Conservation (phyloP, 2,113 vertebrate species). For the Oncorhynchus nerka region DNA sequence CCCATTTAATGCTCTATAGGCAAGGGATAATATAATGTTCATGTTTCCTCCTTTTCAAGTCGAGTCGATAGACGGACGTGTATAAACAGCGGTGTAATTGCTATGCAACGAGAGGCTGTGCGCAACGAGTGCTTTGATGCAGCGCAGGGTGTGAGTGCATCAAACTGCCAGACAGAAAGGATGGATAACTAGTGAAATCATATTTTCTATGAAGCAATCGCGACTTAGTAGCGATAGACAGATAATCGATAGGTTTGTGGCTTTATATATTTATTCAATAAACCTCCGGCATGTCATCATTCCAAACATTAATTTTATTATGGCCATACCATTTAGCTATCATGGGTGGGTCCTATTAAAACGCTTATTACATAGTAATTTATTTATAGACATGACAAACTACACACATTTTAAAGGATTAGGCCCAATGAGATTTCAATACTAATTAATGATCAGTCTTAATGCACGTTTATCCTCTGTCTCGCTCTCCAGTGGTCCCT, state of each 20-base stretch:
- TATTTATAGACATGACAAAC: too few species aligned
- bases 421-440: too few species aligned
- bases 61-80: neutral
- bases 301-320: too few species aligned
- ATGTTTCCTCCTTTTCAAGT: neutral
- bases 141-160: constrained; percentile 40
- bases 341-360: too few species aligned
- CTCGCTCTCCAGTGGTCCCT: constrained; percentile 33
- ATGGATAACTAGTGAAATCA: neutral
- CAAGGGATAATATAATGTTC: constrained; percentile 14
- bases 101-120: constrained; percentile 3
- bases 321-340: too few species aligned
- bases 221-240: too few species aligned
- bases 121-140: constrained; percentile 50
- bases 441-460: neutral
- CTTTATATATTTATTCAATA: too few species aligned
- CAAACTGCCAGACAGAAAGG: neutral
- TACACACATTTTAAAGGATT: too few species aligned
- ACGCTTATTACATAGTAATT: too few species aligned
- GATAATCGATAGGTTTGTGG: too few species aligned
- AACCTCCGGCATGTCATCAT: too few species aligned
- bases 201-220: neutral
- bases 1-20: constrained; percentile 12
- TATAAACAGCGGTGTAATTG: constrained; percentile 36
- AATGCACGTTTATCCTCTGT: neutral